Base-by-base conservation (phyloP, 2,113 vertebrate species). In the Mus spicilegus region DNA sequence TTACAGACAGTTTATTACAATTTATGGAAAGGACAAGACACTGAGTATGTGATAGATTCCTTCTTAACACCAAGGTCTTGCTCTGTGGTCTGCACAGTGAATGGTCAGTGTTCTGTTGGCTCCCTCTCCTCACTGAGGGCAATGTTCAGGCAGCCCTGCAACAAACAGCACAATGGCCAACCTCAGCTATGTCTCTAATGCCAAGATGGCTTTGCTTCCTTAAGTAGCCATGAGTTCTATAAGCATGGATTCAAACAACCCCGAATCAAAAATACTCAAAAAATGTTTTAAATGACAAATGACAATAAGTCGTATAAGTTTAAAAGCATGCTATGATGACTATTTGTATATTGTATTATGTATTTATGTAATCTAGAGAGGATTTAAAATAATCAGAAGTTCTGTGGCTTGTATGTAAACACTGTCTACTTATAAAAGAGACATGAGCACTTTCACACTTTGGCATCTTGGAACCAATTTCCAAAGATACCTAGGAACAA, bases 121-220 rank as follows among this genome's bases (percentile, higher is more conserved):
- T 98, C 99, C 95, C 98, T 98, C 81, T 99, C 99, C 63, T 99
- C 98, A 61, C 98, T 99, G 98, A 98, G 98, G 97, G 98, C 97
- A 85, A 98, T 97, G 98, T 98, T 98, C 98, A 99, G 98, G 98
- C 99, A 99, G 98, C 99, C 99, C 99, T 99, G 98, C 69, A 98
- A 90, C 96, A 90, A 96, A 97, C 95, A 85, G 96, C 22, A 94
- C 14, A 97, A 9, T 70, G 30, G 95, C 8, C 5, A 0, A 89
- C 86, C 30, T 98, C 82, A 98, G 95, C 46, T 86, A 69, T 39
- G 70, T 30, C 91, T 17, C 80, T 2, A 20, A 17, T 0, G 3
- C 22, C 81, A 1, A 17, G 24, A 65, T 4, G 12, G 26, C 61
- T 58, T 7, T 2, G 0, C 24, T 14, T 24, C 70, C 19, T 46